These are phyloP conservation scores for Danaus melanippus DNA, from an alignment of 1,140 invertebrate species.

Conservation along the genomic window DNA sequence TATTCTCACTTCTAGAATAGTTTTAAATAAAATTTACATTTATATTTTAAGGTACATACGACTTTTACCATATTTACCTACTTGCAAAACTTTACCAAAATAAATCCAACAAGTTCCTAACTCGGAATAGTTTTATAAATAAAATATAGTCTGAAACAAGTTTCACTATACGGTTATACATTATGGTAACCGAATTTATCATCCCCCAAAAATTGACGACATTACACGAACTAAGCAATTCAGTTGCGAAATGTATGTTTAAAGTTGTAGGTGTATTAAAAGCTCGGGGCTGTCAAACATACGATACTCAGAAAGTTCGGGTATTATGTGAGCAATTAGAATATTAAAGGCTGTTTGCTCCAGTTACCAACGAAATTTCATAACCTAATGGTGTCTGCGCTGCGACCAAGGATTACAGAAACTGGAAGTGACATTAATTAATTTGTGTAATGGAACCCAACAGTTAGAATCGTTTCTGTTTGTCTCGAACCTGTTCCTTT, in stretches of 20 bases:
- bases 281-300: conserved; percentile 21
- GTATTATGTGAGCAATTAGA: conserved; percentile 40
- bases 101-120: too few relatives aligned
- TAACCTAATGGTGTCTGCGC: conserved; percentile 28
- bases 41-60: too few relatives aligned
- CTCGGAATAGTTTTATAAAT: too few relatives aligned
- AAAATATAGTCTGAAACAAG: too few relatives aligned
- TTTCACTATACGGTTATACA: too few relatives aligned
- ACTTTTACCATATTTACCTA: too few relatives aligned
- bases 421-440: conserved; percentile 25
- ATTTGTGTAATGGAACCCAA: conserved; percentile 27
- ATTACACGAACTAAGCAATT: conserved; percentile 3
- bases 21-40: too few relatives aligned
- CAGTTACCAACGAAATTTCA: conserved; percentile 30
- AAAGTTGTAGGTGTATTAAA: conserved; percentile 21
- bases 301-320: conserved; percentile 26
- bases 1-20: too few relatives aligned
- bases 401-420: conserved; percentile 20
- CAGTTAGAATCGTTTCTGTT: conserved; percentile 16
- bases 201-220: too few relatives aligned
- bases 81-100: too few relatives aligned
- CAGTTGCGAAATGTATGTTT: conserved; percentile 5
- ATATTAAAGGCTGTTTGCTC: conserved; percentile 38
- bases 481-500: conserved; percentile 11
- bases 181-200: too few relatives aligned